phyloP scores from a whole-genome alignment of 2,113 vertebrate genomes.

The Gopherus evgoodei region DNA sequence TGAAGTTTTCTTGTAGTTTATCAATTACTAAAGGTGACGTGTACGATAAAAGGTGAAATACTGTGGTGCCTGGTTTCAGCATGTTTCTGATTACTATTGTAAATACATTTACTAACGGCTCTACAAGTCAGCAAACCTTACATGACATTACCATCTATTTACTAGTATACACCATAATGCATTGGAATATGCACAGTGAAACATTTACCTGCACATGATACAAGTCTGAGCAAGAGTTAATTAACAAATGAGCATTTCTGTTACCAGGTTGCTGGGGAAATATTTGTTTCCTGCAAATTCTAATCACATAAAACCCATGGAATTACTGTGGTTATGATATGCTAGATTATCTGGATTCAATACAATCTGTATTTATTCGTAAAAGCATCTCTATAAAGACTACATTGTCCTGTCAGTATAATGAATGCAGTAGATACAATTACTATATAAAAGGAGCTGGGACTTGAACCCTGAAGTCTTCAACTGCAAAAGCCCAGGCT shows the following conservation, averaged over 20 bases:
- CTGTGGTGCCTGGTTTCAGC: background rate
- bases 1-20: constrained; percentile 14
- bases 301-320: background rate
- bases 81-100: background rate
- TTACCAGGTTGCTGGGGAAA: background rate
- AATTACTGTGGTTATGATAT: background rate
- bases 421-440: background rate
- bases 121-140: constrained; percentile 46
- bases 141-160: background rate
- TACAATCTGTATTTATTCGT: background rate
- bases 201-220: background rate
- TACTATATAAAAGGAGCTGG: background rate
- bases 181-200: background rate
- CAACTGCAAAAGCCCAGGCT: background rate
- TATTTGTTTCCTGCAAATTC: background rate
- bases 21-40: background rate
- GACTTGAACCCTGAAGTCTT: fast-evolving
- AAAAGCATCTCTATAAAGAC: background rate
- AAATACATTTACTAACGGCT: constrained; percentile 30
- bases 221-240: background rate
- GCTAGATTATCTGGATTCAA: background rate
- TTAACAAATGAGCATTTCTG: background rate
- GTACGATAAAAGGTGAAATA: constrained; percentile 38
- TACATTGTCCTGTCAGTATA: background rate
- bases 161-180: fast-evolving